Evolutionary conservation across 2,113 vertebrate species (phyloP).

Genomic region (Nesoenas mayeri): DNA sequence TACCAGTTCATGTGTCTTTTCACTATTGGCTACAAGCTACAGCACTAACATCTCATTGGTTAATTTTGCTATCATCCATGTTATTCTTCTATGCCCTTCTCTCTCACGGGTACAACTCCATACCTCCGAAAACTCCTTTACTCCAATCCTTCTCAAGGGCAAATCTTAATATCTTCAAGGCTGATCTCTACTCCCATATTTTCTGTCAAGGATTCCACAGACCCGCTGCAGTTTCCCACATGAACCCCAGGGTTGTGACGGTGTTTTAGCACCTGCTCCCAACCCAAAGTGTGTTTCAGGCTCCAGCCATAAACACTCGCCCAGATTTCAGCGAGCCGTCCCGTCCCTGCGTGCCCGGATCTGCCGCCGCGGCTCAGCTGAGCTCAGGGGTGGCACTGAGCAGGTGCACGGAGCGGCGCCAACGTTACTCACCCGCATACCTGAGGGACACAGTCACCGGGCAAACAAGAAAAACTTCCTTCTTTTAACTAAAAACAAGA

Average conservation of each 20-base stretch:
- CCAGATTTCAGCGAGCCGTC: background rate
- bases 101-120: too few relatives aligned
- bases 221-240: too few relatives aligned
- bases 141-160: too few relatives aligned
- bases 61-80: too few relatives aligned
- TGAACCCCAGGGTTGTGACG: background rate
- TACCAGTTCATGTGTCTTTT: too few relatives aligned
- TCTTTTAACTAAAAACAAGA: constrained; percentile 62
- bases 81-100: too few relatives aligned
- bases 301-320: background rate
- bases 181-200: too few relatives aligned
- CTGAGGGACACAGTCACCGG: constrained; percentile 68
- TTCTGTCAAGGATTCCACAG: too few relatives aligned
- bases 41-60: too few relatives aligned
- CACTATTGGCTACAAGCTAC: too few relatives aligned
- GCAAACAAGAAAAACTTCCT: constrained; percentile 65
- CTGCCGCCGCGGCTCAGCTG: constrained; percentile 53
- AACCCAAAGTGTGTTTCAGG: background rate
- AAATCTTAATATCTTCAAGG: too few relatives aligned
- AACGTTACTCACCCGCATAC: constrained; percentile 76
- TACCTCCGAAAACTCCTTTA: too few relatives aligned
- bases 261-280: background rate
- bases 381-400: constrained; percentile 71
- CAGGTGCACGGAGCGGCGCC: constrained; percentile 77
- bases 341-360: background rate